Base-by-base conservation (phyloP, 2,113 vertebrate species). In the Gallinago media region DNA sequence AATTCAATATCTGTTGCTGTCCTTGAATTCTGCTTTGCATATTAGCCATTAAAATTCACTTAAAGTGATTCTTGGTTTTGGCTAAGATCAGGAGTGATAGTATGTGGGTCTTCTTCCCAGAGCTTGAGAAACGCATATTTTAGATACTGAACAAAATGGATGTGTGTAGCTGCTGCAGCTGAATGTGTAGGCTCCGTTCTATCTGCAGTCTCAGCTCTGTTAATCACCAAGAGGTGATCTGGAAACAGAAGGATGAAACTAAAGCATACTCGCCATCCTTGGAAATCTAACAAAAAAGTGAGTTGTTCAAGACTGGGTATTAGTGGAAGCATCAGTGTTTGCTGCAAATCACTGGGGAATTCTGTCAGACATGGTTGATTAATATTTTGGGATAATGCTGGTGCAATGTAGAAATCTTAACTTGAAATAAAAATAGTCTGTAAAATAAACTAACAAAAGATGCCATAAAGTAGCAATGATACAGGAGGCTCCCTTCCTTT, bases 381-480 rank as follows among this genome's bases (percentile, higher is more conserved):
- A 96, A 90, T 54, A 32, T 93, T 90, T 88, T 93, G 70, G 54
- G 83, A 78, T 95, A 94, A 72, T 89, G 66, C 72, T 87, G 65
- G 89, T 78, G 65, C 65, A 92, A 23, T 49, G 61, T 86, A 76
- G 83, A 85, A 96, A 89, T 88, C 70, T 78, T 52, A 67, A 78
- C 59, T 92, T 84, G 55, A 66, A 92, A 71, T 91, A 95, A 95
- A 95, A 94, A 91, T 55, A 78, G 50, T 54, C 46, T 59, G 26
- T 89, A 92, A 96, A 94, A 85, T 90, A 97, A 96, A 94, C 78
- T 89, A 94, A 93, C 84, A 94, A 96, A 94, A 89, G 89, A 86
- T 80, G 59, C 50, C 2, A 0, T 91, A 84, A 92, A 92, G 92
- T 90, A 67, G 85, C 85, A 94, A 2, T 80, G 92, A 65, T 96